Conservation (phyloP, 2,113 vertebrate species). For the Lates calcarifer region DNA sequence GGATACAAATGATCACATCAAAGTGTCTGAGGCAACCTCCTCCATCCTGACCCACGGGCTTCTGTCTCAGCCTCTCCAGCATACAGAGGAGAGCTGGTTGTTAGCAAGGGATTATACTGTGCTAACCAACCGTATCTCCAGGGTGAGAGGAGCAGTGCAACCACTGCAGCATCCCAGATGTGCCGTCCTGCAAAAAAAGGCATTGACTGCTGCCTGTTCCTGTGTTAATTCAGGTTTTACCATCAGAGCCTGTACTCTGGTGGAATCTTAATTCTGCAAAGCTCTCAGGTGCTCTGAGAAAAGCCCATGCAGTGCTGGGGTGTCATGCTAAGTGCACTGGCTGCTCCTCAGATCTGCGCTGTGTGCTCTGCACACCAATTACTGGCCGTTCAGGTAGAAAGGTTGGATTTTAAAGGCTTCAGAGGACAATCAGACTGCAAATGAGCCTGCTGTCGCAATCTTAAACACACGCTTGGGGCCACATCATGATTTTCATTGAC, state of each 20-base stretch:
- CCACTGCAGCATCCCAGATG: constrained; percentile 37
- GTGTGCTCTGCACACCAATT: constrained; percentile 65
- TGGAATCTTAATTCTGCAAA: constrained; percentile 64
- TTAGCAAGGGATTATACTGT: constrained; percentile 33
- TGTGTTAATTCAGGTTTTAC: constrained; percentile 56
- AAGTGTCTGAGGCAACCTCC: constrained; percentile 27
- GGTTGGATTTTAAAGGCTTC: constrained; percentile 54
- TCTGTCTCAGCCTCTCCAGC: constrained; percentile 34
- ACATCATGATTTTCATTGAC: constrained; percentile 49
- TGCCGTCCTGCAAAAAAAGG: constrained; percentile 16
- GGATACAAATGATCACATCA: constrained; percentile 50
- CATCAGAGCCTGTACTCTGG: constrained; percentile 35
- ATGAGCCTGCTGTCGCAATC: constrained; percentile 23
- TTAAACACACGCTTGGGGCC: constrained; percentile 30
- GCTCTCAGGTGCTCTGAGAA: constrained; percentile 47
- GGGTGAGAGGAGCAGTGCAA: constrained; percentile 16
- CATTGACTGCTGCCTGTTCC: constrained; percentile 41
- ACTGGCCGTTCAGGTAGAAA: constrained; percentile 52
- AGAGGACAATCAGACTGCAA: constrained; percentile 53
- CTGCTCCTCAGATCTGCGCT: constrained; percentile 51
- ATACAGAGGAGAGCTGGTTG: constrained; percentile 27
- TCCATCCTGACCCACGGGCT: constrained; percentile 21
- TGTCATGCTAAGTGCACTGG: constrained; percentile 55
- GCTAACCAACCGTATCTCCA: constrained; percentile 18
- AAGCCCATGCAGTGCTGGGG: constrained; percentile 23